These are phyloP conservation scores for Rhopilema esculentum DNA, from an alignment of 30 jellyfish, hydroid and myxozoan genomes.

Conservation along the genomic window DNA sequence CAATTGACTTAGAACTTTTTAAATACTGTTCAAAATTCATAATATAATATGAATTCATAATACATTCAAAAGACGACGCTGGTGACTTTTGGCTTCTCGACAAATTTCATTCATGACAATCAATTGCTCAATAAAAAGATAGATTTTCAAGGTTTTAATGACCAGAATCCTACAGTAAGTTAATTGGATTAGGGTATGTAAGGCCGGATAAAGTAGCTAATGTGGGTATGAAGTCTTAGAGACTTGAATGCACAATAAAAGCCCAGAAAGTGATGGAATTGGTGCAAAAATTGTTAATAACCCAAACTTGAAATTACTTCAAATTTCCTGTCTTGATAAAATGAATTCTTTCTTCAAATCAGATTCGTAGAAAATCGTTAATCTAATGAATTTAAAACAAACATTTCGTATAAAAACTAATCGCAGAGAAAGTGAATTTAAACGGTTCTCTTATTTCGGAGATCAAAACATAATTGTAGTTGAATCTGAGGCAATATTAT, in stretches of 20 bases:
- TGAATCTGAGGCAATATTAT: background rate
- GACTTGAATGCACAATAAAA: slow-evolving; percentile 24
- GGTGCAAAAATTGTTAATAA: background rate
- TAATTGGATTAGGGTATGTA: slow-evolving; percentile 6
- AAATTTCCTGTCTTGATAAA: background rate
- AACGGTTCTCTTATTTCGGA: background rate
- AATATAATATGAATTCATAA: background rate
- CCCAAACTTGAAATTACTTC: background rate
- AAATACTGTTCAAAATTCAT: background rate
- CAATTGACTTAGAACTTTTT: background rate
- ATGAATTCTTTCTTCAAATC: background rate
- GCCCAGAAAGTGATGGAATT: slow-evolving; percentile 16
- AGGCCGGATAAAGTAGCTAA: slow-evolving; percentile 1
- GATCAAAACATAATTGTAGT: background rate
- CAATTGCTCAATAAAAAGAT: background rate
- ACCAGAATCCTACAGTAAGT: background rate
- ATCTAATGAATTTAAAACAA: background rate
- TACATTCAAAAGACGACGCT: slow-evolving; percentile 6
- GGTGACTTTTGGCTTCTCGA: slow-evolving; percentile 18
- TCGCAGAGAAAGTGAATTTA: background rate
- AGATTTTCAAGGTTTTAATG: background rate
- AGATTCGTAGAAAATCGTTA: background rate
- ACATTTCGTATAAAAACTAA: background rate
- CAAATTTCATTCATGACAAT: slow-evolving; percentile 13
- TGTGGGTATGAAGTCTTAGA: slow-evolving; percentile 7